Evolutionary conservation across 1,140 invertebrate genomes (phyloP), one percentile per base, ranked within the genome.

Genomic region (Sycophaga agraensis): DNA sequence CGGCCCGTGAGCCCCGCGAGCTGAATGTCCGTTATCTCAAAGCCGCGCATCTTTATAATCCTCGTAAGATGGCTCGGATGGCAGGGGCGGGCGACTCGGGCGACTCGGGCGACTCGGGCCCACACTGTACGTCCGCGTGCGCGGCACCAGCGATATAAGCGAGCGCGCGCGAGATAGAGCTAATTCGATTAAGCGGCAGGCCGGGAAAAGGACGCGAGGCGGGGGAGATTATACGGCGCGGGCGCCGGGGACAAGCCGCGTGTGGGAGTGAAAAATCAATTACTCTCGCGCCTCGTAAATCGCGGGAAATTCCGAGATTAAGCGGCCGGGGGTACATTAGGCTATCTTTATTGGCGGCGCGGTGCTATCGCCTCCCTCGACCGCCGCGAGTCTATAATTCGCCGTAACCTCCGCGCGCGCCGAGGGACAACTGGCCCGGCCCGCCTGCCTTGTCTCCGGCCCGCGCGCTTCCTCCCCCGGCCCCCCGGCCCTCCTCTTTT

Each of bases 191-290:
- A 55, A 42, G 26, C 24, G 16, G 9, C 4, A 22, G 9, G 7
- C 1, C 0, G 2, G n/a, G 8, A 31, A 31, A 31, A 42, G 31
- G 40, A n/a, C 28, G 4, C 4, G 11, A 9, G 4, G 24, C 12
- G n/a, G 17, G 4, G 5, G 5, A 17, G 40, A 43, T 43, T 43
- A 43, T 43, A 6, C 40, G 9, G 3, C 4, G 40, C 40, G 45
- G 4, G 45, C 45, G 2, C 24, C 16, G 24, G 53, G 24, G 34
- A 43, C 26, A 43, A 28, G 42, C 31, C 40, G 53, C 53, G 50
- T 14, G 50, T 17, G 53, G n/a, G 24, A 42, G 37, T 43, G 53
- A 55, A 55, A 55, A 55, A 55, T 55, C 53, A 55, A 55, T 55
- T 55, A 55, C 53, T 16, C 24, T 28, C 16, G 37, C 53, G 53